Percentiles rank a stretch among this genome's conserved stretches.
These are phyloP conservation scores for Mungos mungo DNA, from an alignment of 2,113 vertebrate genomes.

Conservation along the genomic window DNA sequence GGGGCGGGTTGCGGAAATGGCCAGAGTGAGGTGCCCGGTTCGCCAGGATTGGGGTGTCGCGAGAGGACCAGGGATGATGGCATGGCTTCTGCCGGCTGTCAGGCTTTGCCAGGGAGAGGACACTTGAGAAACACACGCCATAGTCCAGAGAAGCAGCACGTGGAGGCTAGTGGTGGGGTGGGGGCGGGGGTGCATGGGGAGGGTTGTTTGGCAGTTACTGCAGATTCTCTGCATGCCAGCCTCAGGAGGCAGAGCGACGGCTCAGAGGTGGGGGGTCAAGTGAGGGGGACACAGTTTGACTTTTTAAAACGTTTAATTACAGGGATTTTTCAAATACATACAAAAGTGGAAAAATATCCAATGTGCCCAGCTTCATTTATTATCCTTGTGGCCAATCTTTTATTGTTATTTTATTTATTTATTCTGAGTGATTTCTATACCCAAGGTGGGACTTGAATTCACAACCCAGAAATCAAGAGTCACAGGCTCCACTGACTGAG, in stretches of 20 bases:
- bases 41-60: rapidly evolving
- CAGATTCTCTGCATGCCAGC: background rate
- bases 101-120: background rate
- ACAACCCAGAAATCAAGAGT: background rate
- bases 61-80: background rate
- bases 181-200: too few species aligned
- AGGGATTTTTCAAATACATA: background rate
- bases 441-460: background rate
- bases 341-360: background rate
- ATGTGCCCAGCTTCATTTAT: background rate
- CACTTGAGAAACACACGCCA: background rate
- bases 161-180: background rate
- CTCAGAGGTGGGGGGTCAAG: background rate
- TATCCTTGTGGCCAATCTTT: background rate
- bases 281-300: background rate
- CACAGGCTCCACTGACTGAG: background rate
- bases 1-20: background rate
- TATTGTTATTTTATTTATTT: background rate
- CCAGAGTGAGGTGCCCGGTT: rapidly evolving
- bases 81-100: background rate
- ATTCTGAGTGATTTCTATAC: background rate
- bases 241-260: rapidly evolving
- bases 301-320: background rate
- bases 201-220: background rate
- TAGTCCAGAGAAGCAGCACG: background rate